Conservation (phyloP, 1,140 invertebrate species). For the Platorchestia sp. region DNA sequence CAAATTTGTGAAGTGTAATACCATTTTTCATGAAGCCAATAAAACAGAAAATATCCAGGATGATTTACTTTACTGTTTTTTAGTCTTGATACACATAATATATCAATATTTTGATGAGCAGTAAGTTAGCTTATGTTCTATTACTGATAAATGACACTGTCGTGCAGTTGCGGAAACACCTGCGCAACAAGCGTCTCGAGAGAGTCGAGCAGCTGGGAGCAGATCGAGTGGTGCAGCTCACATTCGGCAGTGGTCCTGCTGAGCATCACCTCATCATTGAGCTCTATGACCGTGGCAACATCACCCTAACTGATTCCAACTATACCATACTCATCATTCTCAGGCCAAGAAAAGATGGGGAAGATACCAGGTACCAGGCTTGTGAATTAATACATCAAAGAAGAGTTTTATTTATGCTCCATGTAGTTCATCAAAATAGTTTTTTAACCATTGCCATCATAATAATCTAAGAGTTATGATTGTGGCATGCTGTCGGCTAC, state of each 20-base stretch:
- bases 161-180: conserved; percentile 90
- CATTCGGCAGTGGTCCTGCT: conserved; percentile 95
- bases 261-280: conserved; percentile 97
- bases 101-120: neutral
- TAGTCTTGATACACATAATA: neutral
- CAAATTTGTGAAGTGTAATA: neutral
- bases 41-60: neutral
- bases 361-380: conserved; percentile 81
- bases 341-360: conserved; percentile 91
- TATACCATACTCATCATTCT: conserved; percentile 94
- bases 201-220: conserved; percentile 85
- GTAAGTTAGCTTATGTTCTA: neutral
- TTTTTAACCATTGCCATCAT: too few species aligned
- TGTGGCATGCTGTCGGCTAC: too few species aligned
- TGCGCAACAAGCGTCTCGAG: conserved; percentile 96
- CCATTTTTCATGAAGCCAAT: neutral
- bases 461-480: too few species aligned
- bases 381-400: too few species aligned
- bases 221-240: conserved; percentile 91
- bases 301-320: conserved; percentile 93
- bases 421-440: too few species aligned
- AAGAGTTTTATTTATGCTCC: too few species aligned
- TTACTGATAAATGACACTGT: neutral
- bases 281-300: conserved; percentile 96
- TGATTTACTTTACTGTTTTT: neutral